These are phyloP conservation scores for Nemotelus nigrinus DNA, from an alignment of 2,888 invertebrate species.

Conservation along the genomic window DNA sequence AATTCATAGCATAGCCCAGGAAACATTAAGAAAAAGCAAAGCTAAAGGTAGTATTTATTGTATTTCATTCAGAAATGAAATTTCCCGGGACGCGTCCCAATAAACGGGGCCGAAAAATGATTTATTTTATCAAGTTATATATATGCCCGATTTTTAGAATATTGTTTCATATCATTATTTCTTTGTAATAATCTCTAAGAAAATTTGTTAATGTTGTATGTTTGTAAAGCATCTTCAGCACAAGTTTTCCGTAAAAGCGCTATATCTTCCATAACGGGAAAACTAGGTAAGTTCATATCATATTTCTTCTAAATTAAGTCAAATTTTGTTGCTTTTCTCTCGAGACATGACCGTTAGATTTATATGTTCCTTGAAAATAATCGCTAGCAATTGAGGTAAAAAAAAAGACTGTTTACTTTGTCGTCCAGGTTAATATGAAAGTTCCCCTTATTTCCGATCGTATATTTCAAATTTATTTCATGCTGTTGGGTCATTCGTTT, in stretches of 20 bases:
- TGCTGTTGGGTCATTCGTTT: too few relatives aligned
- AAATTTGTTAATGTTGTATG: conserved; percentile 52
- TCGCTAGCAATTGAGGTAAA: too few relatives aligned
- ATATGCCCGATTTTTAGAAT: not conserved
- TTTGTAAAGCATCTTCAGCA: conserved; percentile 65
- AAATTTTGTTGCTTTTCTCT: too few relatives aligned
- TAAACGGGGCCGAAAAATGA: not conserved
- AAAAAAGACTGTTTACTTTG: too few relatives aligned
- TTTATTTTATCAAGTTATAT: conserved; percentile 14
- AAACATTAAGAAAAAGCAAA: conserved; percentile 83
- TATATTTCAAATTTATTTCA: too few relatives aligned
- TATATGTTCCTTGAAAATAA: too few relatives aligned
- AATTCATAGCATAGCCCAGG: conserved; percentile 84
- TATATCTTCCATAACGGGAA: conserved; percentile 89
- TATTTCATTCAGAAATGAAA: conserved; percentile 7
- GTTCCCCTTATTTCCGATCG: too few relatives aligned
- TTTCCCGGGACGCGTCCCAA: not conserved
- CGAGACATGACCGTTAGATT: too few relatives aligned
- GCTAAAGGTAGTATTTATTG: conserved; percentile 78
- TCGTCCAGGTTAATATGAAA: too few relatives aligned
- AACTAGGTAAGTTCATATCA: conserved; percentile 82
- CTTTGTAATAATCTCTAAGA: conserved; percentile 41
- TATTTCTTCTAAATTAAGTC: not conserved
- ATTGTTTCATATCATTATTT: conserved; percentile 6
- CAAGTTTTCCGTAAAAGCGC: conserved; percentile 80